Base-by-base conservation (phyloP, 2,888 invertebrate genomes). In the Dendrolimus pini region DNA sequence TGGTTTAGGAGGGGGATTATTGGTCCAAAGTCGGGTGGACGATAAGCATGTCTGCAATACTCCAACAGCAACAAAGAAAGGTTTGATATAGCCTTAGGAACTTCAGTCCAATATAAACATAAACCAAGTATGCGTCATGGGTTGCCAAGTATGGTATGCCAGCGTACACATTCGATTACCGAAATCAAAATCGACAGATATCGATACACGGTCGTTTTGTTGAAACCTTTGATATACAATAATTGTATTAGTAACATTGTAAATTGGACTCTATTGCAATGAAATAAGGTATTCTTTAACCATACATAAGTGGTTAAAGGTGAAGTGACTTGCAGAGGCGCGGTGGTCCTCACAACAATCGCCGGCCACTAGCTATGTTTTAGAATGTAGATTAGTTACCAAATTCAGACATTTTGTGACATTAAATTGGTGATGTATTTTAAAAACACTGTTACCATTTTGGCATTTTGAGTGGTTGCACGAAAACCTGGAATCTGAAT, bases 271-370 rank as follows among this genome's bases (percentile, higher is more conserved):
- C 58, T 75, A 70, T 62, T 14, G 6, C 9, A 13, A 9, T 0
- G n/a, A 0, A 2, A 47, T 67, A 72, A 59, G 62, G 65, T 53
- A 52, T 57, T 52, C 57, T 60, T 62, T 74, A 59, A 58, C n/a
- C 10, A 62, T 67, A 13, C 47, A 41, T 42, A 52, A 53, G 54
- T 42, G 58, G 56, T 47, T 54, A 59, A 58, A 65, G 67, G 64
- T 59, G 67, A 75, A 76, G 77, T 86, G 85, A 86, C 86, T 85
- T 85, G 86, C 86, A 85, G 68, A 83, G 79, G 75, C 82, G 78
- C 74, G 85, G 86, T 85, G 86, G 86, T 86, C 85, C 76, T 74
- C 75, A 74, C 72, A 74, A 77, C 78, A 82, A 80, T 76, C 74
- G 74, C 73, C 75, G 78, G 74, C 73, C 80, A 76, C 78, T 77